A percentile compares a stretch with the other conserved stretches of the same genome.
phyloP scores from a whole-genome alignment of 2,888 invertebrate genomes.

The Nebria brevicollis region DNA sequence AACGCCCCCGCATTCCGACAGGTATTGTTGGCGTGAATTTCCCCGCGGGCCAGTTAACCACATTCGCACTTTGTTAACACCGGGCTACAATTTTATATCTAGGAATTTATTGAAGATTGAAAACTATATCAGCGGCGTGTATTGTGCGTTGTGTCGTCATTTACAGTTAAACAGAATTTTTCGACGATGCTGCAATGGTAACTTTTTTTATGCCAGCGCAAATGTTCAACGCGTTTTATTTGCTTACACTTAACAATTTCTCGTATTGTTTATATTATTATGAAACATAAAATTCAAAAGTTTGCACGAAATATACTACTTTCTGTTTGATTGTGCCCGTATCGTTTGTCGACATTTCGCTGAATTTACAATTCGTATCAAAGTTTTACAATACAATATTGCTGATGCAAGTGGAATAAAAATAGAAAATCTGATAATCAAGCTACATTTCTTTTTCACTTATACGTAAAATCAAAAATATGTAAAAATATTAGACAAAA shows the following conservation, averaged over 20 bases:
- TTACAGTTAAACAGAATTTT: neutral
- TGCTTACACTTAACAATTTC: neutral
- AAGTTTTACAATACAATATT: neutral
- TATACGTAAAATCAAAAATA: too few species aligned
- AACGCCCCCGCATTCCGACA: constrained; percentile 15
- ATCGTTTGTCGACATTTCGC: neutral
- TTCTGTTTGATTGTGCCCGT: neutral
- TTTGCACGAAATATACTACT: neutral
- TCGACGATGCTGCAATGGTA: neutral
- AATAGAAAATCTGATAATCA: neutral
- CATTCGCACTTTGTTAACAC: constrained; percentile 15
- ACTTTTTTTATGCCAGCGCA: neutral
- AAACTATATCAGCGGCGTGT: neutral
- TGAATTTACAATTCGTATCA: neutral
- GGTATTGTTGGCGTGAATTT: constrained; percentile 21
- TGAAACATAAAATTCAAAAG: neutral
- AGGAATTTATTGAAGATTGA: neutral
- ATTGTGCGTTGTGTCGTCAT: neutral
- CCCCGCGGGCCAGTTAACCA: constrained; percentile 15
- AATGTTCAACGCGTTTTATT: neutral
- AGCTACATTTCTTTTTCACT: neutral
- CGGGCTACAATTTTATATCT: neutral
- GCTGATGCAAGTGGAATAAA: neutral
- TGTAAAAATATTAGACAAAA: too few species aligned
- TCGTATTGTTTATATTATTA: neutral